A percentile compares a stretch with the other conserved stretches of the same genome.
Evolutionary conservation across 2,797 vertebrate species (phyloP).

Genomic region (Pseudocheirus occidentalis): DNA sequence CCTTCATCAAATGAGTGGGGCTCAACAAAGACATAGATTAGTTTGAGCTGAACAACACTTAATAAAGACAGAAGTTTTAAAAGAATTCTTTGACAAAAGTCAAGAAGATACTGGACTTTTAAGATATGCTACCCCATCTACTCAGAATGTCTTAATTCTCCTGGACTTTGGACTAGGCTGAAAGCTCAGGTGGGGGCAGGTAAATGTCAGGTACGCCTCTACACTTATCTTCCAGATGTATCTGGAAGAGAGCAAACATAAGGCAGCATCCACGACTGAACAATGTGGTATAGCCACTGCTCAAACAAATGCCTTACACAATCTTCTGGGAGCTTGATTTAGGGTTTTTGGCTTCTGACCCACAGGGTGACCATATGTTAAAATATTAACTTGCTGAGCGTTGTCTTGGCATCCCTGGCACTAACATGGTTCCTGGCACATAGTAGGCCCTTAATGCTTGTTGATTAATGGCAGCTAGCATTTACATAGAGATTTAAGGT

Average conservation of each 20-base stretch:
- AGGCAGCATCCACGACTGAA: background rate
- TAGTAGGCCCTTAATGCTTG: background rate
- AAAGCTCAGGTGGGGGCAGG: background rate
- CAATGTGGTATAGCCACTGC: background rate
- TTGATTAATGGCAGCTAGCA: background rate
- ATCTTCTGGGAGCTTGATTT: background rate
- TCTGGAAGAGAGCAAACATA: background rate
- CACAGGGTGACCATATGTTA: background rate
- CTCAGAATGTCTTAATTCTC: background rate
- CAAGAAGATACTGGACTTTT: constrained; percentile 21
- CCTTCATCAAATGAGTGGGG: background rate
- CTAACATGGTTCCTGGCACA: background rate
- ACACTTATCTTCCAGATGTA: background rate
- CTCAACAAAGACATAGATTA: constrained; percentile 20
- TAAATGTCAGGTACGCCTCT: background rate
- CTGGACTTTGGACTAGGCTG: background rate
- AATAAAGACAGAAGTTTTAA: constrained; percentile 47
- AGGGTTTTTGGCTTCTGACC: background rate
- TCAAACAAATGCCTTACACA: constrained; percentile 2
- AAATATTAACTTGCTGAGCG: background rate
- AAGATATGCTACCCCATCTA: background rate
- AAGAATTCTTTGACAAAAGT: constrained; percentile 51
- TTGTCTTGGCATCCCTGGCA: background rate
- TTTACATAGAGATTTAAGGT: background rate
- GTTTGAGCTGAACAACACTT: constrained; percentile 41